phyloP scores from a whole-genome alignment of 2,113 vertebrate genomes.

The Hylia prasina region DNA sequence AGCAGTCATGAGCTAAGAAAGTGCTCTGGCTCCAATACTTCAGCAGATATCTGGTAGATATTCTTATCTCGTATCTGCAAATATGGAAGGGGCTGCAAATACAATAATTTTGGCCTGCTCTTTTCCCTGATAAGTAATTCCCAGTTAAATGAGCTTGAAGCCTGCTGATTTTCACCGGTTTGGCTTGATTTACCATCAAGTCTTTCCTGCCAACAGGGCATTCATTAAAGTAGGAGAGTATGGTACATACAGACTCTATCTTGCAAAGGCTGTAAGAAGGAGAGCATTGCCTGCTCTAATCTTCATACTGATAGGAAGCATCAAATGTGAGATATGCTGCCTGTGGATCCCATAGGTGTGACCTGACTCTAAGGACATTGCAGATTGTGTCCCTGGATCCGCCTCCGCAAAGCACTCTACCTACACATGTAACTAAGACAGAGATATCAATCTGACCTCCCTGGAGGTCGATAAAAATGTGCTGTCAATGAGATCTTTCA shows the following conservation, averaged over 20 bases:
- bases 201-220: background rate
- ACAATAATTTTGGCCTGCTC: background rate
- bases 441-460: background rate
- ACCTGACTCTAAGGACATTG: background rate
- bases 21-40: background rate
- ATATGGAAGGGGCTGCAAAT: background rate
- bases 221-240: background rate
- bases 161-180: background rate
- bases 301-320: background rate
- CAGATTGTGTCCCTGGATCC: background rate
- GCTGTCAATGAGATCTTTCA: background rate
- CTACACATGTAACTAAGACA: background rate
- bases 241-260: background rate
- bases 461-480: background rate
- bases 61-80: background rate
- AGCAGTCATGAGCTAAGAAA: background rate
- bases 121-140: background rate
- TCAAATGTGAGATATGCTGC: background rate
- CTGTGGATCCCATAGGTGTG: accelerated
- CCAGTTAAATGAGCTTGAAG: background rate
- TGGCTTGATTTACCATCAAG: background rate
- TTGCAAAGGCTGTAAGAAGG: background rate
- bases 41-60: background rate
- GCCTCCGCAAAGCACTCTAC: background rate
- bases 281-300: background rate